Conservation (phyloP, 1,140 invertebrate species). For the Formica exsecta region DNA sequence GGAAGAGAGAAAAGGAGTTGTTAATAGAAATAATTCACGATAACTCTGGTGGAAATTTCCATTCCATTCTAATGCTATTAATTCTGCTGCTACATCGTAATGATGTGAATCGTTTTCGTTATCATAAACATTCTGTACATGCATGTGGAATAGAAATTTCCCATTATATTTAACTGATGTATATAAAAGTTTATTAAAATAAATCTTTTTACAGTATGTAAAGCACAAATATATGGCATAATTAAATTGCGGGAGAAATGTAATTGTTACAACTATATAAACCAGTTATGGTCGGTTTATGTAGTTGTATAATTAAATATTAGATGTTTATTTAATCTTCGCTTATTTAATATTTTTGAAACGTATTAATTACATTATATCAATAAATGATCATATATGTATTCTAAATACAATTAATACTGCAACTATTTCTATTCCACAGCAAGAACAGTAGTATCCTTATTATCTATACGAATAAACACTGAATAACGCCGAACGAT, state of each 20-base stretch:
- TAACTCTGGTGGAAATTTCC: conserved; percentile 83
- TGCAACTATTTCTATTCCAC: conserved; percentile 81
- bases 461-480: conserved; percentile 17
- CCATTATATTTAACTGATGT: conserved; percentile 62
- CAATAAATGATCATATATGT: background rate
- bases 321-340: conserved; percentile 19
- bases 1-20: conserved; percentile 43
- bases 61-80: conserved; percentile 79
- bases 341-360: background rate
- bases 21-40: conserved; percentile 74
- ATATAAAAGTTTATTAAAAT: conserved; percentile 78
- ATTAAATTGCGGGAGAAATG: conserved; percentile 19
- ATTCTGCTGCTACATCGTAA: background rate
- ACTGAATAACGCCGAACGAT: background rate
- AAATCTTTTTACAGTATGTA: conserved; percentile 51
- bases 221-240: conserved; percentile 17
- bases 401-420: conserved; percentile 20
- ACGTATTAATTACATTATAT: background rate
- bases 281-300: background rate
- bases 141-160: conserved; percentile 86
- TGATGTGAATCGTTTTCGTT: background rate
- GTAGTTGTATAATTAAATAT: background rate
- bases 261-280: conserved; percentile 24
- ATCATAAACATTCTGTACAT: conserved; percentile 39
- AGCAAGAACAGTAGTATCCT: conserved; percentile 65